Conservation (phyloP, 2,797 vertebrate species). For the Propithecus deckenii region DNA sequence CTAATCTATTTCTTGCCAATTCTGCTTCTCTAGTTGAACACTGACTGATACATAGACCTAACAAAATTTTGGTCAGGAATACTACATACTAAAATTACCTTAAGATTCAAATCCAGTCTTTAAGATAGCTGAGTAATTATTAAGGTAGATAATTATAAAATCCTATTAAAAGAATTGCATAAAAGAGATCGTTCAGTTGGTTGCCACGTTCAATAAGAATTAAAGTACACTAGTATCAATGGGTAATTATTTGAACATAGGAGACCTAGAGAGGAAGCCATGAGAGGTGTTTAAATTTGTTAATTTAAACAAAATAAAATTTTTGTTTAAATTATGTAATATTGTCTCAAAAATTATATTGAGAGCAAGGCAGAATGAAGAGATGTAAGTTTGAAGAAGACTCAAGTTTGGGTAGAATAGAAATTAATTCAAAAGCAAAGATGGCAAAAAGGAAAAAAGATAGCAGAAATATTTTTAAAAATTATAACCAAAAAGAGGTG, state of each 20-base stretch:
- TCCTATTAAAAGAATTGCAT: not conserved
- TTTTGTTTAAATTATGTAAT: not conserved
- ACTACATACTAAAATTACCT: not conserved
- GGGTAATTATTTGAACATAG: constrained; percentile 4
- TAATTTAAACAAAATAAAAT: not conserved
- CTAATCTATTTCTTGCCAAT: not conserved
- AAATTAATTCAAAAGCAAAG: constrained; percentile 7
- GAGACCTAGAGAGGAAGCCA: not conserved
- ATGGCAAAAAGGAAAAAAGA: not conserved
- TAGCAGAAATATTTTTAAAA: not conserved
- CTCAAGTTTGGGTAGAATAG: not conserved
- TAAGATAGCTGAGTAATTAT: not conserved
- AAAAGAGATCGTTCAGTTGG: not conserved
- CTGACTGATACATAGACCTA: not conserved
- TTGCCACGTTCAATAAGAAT: not conserved
- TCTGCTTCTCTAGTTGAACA: not conserved
- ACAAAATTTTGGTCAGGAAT: not conserved
- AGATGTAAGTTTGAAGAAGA: not conserved
- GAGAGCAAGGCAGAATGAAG: not conserved
- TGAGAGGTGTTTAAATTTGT: not conserved
- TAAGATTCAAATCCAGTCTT: constrained; percentile 17
- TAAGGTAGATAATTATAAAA: not conserved
- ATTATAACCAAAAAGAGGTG: not conserved
- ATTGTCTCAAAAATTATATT: not conserved
- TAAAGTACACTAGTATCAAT: not conserved